Conservation (phyloP, 2,797 vertebrate species). For the Okamejei kenojei region DNA sequence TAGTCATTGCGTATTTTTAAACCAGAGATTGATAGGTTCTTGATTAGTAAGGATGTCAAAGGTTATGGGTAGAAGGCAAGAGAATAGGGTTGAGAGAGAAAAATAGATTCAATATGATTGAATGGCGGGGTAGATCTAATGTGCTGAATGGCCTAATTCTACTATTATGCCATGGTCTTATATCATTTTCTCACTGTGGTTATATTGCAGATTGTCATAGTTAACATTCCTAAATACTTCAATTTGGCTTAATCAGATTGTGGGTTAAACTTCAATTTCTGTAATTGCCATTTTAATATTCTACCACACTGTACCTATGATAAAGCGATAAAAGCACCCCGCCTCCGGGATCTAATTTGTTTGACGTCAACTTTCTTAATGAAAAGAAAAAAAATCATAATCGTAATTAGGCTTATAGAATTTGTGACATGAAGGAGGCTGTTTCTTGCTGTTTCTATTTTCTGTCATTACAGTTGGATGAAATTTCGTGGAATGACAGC, state of each 20-base stretch:
- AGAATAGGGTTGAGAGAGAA: too few relatives aligned
- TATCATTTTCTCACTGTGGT: background rate
- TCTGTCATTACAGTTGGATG: background rate
- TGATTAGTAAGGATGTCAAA: too few relatives aligned
- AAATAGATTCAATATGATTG: too few relatives aligned
- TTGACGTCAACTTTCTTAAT: background rate
- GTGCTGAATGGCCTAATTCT: too few relatives aligned
- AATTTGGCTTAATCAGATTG: background rate
- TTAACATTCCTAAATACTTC: background rate
- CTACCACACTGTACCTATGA: background rate
- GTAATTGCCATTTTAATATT: background rate
- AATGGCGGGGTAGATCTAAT: too few relatives aligned
- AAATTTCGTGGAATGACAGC: background rate
- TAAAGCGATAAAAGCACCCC: background rate
- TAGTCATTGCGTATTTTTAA: too few relatives aligned
- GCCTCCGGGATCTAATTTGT: background rate
- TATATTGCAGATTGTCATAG: background rate
- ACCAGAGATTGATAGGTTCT: too few relatives aligned
- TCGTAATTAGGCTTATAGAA: background rate
- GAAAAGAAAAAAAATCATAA: background rate
- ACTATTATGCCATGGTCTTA: too few relatives aligned
- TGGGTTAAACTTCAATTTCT: background rate
- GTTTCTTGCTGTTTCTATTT: background rate
- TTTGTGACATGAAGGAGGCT: too few relatives aligned
- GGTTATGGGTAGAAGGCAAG: too few relatives aligned